Base-by-base conservation (phyloP, 1,140 invertebrate species). In the Apis dorsata region DNA sequence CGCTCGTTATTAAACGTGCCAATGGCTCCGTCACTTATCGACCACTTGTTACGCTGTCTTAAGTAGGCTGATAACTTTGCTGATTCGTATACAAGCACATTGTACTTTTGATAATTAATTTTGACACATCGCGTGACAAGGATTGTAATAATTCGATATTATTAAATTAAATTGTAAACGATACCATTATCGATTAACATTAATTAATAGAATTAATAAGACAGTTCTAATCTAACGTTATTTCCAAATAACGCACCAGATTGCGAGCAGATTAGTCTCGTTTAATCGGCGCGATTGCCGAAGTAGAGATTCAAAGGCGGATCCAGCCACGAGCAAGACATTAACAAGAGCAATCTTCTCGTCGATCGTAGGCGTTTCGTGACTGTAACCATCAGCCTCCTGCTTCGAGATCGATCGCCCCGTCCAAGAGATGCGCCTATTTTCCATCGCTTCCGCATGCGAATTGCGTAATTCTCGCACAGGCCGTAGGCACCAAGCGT, bases 391-490 rank as follows among this genome's bases (percentile, higher is more conserved):
- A 79, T 79, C 77, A 49, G 34, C 24, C 12, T 9, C 24, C 12
- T 9, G 13, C 10, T 7, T 9, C 10, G 19, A 71, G 70, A 73
- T 73, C 79, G 60, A 74, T 71, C 57, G 51, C 9, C 17, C 49
- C 57, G 53, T 69, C 53, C 19, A 53, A 69, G 63, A 44, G 53
- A 73, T 44, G 28, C 75, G 44, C 73, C 74, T 78, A 86, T 85
- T 86, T 62, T 28, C 24, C 60, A 15, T 5, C 60, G 59, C 63
- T 81, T 85, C 83, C 82, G 72, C 73, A 84, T 85, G 84, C 79
- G 85, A 86, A 86, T 86, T 77, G 85, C 73, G 81, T 82, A 86
- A 85, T 86, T 86, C 21, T 75, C 68, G 62, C 62, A n/a, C n/a
- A n/a, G n/a, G n/a, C n/a, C n/a, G n/a, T n/a, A 28, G 15, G 49